These are phyloP conservation scores for Toxotes jaculatrix DNA, from an alignment of 2,113 vertebrate genomes.

Conservation along the genomic window DNA sequence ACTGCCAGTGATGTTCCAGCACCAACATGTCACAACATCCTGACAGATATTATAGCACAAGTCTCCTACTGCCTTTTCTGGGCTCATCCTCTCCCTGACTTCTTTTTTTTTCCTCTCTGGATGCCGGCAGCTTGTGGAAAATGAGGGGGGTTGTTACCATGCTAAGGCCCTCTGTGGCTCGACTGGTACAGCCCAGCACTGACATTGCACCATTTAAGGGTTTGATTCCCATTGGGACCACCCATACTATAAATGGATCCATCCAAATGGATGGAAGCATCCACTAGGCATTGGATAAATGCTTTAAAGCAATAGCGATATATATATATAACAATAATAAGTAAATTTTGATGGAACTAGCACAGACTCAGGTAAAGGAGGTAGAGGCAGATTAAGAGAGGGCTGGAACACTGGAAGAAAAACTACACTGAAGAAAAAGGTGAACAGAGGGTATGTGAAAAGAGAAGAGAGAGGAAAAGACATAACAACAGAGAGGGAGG, in stretches of 20 bases:
- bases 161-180: conserved; percentile 34
- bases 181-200: conserved; percentile 62
- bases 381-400: background rate
- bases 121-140: conserved; percentile 59
- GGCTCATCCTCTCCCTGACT: conserved; percentile 41
- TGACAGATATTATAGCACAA: conserved; percentile 61
- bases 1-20: conserved; percentile 49
- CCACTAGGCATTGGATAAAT: conserved; percentile 28
- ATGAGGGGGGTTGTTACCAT: conserved; percentile 50
- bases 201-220: conserved; percentile 78
- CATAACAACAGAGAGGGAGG: background rate
- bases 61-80: conserved; percentile 73
- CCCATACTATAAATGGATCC: conserved; percentile 72
- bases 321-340: conserved; percentile 1
- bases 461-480: background rate
- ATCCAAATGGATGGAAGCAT: conserved; percentile 53
- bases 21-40: conserved; percentile 64
- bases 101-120: conserved; percentile 8
- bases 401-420: background rate
- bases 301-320: conserved; percentile 16
- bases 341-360: conserved; percentile 5
- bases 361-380: conserved; percentile 2
- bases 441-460: background rate
- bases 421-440: background rate
- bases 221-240: conserved; percentile 71